Conservation (phyloP, 2,888 invertebrate species). For the Seira sanloemensis region DNA sequence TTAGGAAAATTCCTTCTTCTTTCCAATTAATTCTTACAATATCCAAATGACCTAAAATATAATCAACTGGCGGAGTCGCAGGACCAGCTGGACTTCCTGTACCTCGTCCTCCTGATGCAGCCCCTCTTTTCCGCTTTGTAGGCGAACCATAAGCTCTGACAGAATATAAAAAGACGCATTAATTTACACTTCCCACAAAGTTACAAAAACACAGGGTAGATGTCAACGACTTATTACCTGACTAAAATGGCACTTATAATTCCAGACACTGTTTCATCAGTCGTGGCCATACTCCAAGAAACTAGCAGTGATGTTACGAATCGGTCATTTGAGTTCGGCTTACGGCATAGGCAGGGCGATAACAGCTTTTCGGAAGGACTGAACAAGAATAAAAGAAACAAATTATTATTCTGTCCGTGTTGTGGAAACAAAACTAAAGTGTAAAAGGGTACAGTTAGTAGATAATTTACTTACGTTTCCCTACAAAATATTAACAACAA, state of each 20-base stretch:
- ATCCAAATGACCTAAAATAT: constrained; percentile 92
- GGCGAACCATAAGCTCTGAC: constrained; percentile 87
- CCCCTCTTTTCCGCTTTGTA: constrained; percentile 89
- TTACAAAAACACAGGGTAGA: background rate
- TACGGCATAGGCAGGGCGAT: constrained; percentile 87
- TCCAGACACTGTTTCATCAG: constrained; percentile 81
- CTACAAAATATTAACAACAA: constrained; percentile 93
- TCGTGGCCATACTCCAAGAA: constrained; percentile 95
- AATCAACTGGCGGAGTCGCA: constrained; percentile 69
- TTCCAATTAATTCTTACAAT: constrained; percentile 86
- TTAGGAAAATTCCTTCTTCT: constrained; percentile 83
- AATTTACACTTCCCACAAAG: background rate
- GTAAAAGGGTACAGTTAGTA: background rate
- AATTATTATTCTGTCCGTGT: background rate
- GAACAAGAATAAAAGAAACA: constrained; percentile 66
- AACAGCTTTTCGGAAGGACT: constrained; percentile 90
- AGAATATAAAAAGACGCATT: background rate
- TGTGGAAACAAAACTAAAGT: background rate
- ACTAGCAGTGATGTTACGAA: constrained; percentile 94
- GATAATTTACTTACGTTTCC: constrained; percentile 81
- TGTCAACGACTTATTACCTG: no score
- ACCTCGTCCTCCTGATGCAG: constrained; percentile 80
- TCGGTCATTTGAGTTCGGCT: constrained; percentile 84
- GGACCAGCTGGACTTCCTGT: constrained; percentile 72
- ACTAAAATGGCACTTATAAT: constrained; percentile 76